Evolutionary conservation across 2,113 vertebrate genomes (phyloP).

Genomic region (Neomonachus schauinslandi): DNA sequence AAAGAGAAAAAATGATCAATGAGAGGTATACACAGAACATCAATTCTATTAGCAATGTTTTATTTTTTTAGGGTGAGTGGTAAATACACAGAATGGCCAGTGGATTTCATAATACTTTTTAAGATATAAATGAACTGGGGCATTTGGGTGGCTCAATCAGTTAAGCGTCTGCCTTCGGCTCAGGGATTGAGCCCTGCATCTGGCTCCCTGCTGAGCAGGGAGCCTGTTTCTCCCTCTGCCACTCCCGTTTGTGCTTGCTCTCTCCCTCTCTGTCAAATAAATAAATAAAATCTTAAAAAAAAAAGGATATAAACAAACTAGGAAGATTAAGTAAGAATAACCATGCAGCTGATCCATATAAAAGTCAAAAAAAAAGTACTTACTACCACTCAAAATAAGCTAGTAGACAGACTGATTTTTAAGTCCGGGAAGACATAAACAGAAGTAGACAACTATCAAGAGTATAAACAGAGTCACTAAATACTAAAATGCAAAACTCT

Average conservation of each 20-base stretch:
- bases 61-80: background rate
- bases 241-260: too few relatives aligned
- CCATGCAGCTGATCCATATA: background rate
- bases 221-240: background rate
- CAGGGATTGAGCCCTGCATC: background rate
- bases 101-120: background rate
- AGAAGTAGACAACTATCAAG: background rate
- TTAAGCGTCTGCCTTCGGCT: background rate
- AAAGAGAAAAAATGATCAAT: background rate
- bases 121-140: background rate
- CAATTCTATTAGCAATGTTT: background rate
- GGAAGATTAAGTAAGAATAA: conserved; percentile 30
- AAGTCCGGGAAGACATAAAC: background rate
- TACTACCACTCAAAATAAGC: background rate
- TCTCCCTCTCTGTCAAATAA: too few relatives aligned
- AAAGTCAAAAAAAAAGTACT: background rate
- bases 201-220: background rate
- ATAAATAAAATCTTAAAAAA: background rate
- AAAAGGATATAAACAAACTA: background rate
- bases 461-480: background rate
- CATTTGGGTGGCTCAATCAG: background rate
- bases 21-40: background rate
- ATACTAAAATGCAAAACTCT: background rate
- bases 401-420: background rate
- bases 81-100: background rate